These are phyloP conservation scores for Oncopodura yosiiana DNA, from an alignment of 1,140 invertebrate genomes.

Conservation along the genomic window DNA sequence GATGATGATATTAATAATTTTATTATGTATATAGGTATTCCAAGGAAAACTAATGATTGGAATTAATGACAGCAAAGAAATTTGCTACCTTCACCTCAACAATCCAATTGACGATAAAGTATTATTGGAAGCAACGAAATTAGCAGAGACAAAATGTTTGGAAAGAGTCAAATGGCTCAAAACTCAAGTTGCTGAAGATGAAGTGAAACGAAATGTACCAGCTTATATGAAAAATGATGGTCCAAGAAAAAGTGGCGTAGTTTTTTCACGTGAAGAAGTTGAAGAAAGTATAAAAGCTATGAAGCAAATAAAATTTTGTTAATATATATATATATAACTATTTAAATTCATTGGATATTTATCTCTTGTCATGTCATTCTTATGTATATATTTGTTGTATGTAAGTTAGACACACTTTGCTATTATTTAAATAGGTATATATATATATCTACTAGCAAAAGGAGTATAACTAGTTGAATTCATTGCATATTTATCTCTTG, in stretches of 20 bases:
- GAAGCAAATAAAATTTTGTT: not conserved
- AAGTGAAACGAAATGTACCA: conserved; percentile 16
- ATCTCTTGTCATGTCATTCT: no score
- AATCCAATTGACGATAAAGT: conserved; percentile 17
- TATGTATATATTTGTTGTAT: no score
- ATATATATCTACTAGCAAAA: no score
- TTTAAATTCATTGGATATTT: no score
- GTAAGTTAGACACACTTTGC: no score
- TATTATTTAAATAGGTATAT: no score
- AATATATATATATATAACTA: not conserved
- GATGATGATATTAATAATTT: not conserved
- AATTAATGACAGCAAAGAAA: conserved; percentile 31
- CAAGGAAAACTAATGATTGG: conserved; percentile 27
- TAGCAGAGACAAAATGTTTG: conserved; percentile 25
- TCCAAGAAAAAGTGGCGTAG: conserved; percentile 8
- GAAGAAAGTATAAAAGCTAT: not conserved
- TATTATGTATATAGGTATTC: conserved; percentile 24
- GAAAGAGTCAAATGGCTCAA: conserved; percentile 24
- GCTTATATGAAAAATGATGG: not conserved
- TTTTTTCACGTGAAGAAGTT: conserved; percentile 2
- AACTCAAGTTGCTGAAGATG: conserved; percentile 6
- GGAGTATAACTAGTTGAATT: no score
- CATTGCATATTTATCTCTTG: no score
- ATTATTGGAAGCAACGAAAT: conserved; percentile 13
- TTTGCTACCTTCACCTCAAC: conserved; percentile 31